Evolutionary conservation across 53 echinoderm and acorn worm species (phyloP), one percentile per base, ranked within the genome.

Genomic region (Crossaster papposus): DNA sequence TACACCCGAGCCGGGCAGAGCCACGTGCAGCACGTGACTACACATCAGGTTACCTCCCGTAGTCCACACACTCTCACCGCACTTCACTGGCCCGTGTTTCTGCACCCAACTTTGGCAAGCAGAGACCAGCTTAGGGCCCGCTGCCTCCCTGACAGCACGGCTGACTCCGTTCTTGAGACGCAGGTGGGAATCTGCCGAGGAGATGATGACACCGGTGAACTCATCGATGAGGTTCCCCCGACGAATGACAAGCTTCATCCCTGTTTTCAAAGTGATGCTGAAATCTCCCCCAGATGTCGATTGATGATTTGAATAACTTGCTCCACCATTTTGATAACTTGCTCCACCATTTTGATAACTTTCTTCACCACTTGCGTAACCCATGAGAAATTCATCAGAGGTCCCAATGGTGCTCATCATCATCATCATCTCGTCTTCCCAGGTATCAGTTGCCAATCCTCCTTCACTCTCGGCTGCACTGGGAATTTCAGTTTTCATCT

Each of bases 11-110:
- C 14, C n/a, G 17, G 79, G 89, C 63, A 79, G 89, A 28, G 85
- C 85, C 24, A 91, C 91, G 54, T 91, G 91, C 52, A 91, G 70
- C 18, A 91, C 91, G n/a, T 85, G 79, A 32, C 85, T 91, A 55
- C 91, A 91, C n/a, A 22, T 91, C 70, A 91, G 64, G 62, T 91
- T 91, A 14, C 91, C 91, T 4, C 68, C 91, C 55, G 31, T 23
- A 14, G 91, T 91, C 78, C 85, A 91, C 17, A 91, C 91, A 50
- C 65, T 78, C 55, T 79, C n/a, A n/a, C 78, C 78, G 11, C n/a
- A 13, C 37, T 70, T 26, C 23, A 91, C 91, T n/a, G 78, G 52
- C n/a, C 91, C 91, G 22, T 77, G 79, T 28, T 32, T 9, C 54
- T 2, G 26, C 23, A 83, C 65, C 91, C 91, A 91, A 20, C 65